These are phyloP conservation scores for Hipparchia sbordonii DNA, from an alignment of 2,888 invertebrate genomes.

Conservation along the genomic window DNA sequence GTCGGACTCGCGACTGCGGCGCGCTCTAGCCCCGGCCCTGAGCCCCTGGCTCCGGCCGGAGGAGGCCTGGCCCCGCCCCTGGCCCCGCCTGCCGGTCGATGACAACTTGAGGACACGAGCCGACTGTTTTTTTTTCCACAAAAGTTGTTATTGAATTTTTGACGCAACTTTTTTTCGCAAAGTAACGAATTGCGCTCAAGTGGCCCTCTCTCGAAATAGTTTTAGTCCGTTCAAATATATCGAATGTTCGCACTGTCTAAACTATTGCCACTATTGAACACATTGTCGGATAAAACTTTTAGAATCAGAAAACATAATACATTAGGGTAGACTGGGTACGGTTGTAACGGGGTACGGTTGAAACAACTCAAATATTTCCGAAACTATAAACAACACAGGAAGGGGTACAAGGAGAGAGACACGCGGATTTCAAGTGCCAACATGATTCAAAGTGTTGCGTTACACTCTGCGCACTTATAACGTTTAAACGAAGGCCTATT, in stretches of 20 bases:
- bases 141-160: conserved; percentile 59
- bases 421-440: too few relatives aligned
- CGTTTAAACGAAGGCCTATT: too few relatives aligned
- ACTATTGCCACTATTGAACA: background rate
- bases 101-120: conserved; percentile 49
- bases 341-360: too few relatives aligned
- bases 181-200: conserved; percentile 43
- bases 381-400: too few relatives aligned
- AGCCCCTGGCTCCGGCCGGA: conserved; percentile 48
- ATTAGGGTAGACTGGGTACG: too few relatives aligned
- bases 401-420: too few relatives aligned
- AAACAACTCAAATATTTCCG: too few relatives aligned
- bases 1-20: conserved; percentile 71
- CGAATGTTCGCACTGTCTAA: conserved; percentile 26
- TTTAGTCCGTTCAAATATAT: conserved; percentile 31
- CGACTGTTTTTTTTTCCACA: conserved; percentile 47
- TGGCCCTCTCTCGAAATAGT: conserved; percentile 41
- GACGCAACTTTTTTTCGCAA: conserved; percentile 46
- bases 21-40: conserved; percentile 15
- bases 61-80: conserved; percentile 53
- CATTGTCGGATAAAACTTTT: too few relatives aligned
- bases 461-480: too few relatives aligned
- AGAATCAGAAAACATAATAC: too few relatives aligned
- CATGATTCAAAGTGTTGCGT: too few relatives aligned
- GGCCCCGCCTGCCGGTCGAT: conserved; percentile 50